These are phyloP conservation scores for Haemorhous mexicanus DNA, from an alignment of 2,113 vertebrate species.

Conservation along the genomic window DNA sequence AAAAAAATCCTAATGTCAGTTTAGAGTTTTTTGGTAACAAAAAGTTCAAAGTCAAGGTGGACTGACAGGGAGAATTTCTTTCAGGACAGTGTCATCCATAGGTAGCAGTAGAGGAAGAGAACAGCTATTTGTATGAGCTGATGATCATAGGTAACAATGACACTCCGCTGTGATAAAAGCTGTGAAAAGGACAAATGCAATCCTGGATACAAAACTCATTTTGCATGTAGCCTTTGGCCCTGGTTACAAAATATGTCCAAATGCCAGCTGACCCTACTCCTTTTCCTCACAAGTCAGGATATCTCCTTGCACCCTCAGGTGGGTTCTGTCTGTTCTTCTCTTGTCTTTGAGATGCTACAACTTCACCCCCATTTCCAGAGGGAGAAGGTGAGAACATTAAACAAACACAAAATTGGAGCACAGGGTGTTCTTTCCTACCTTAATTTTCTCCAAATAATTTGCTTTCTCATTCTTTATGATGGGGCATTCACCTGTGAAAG, in stretches of 20 bases:
- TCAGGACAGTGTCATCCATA: background rate
- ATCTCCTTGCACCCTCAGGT: background rate
- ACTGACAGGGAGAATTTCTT: background rate
- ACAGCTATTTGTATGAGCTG: background rate
- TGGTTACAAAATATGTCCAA: background rate
- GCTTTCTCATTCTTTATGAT: background rate
- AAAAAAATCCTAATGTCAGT: background rate
- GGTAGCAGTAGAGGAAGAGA: background rate
- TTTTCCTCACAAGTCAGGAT: background rate
- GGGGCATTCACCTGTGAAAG: background rate
- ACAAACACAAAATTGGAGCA: background rate
- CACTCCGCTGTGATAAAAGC: background rate
- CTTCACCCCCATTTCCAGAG: rapidly evolving
- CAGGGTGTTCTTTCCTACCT: background rate
- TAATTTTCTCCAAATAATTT: background rate
- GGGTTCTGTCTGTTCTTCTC: background rate
- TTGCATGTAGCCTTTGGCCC: background rate
- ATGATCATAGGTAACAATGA: background rate
- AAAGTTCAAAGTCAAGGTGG: background rate
- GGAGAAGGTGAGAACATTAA: background rate
- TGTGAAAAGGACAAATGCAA: background rate
- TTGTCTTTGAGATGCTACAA: background rate
- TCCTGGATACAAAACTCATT: background rate
- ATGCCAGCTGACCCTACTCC: background rate
- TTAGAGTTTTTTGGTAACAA: background rate